Evolutionary conservation across 2,797 vertebrate genomes (phyloP), one percentile per base, ranked within the genome.

Genomic region (Xerus rutilus): DNA sequence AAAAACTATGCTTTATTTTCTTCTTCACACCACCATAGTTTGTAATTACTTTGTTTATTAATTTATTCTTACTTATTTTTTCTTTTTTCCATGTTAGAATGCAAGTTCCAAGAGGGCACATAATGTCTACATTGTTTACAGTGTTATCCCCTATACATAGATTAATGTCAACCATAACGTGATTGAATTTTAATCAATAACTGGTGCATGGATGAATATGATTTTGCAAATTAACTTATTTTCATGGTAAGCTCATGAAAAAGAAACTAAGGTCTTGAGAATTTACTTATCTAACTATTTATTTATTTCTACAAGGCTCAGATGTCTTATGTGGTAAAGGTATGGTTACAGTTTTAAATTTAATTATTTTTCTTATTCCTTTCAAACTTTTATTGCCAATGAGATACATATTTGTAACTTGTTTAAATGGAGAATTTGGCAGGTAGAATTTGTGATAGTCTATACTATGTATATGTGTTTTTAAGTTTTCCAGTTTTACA

Each of bases 151-250:
- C 17, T 59, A 0, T 43, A 35, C 45, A 11, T 76, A 43, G 32
- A 70, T 85, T 39, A 84, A 85, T 52, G 14, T 4, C 17, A 6
- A 17, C 49, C 15, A 76, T 11, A 74, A 81, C 47, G 49, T 70
- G 85, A 93, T 90, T 64, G 23, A 23, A 10, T 59, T 59, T 59
- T 59, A 54, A 70, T 85, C 52, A 89, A 47, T 78, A 93, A 78
- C 21, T 28, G 76, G 14, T 10, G 23, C 3, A 25, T 9, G 0
- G 18, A 74, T 89, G 45, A 57, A 87, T 78, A 83, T 30, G 12
- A 69, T 85, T 96, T 93, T 69, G 54, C 76, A 54, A 91, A 84
- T 57, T 82, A 49, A 67, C 3, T 39, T 86, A 79, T 12, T 54
- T 78, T 77, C 62, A 77, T 7, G 65, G 57, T 65, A 65, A 18